Conservation (phyloP, 2,888 invertebrate species). For the Synergus japonicus region DNA sequence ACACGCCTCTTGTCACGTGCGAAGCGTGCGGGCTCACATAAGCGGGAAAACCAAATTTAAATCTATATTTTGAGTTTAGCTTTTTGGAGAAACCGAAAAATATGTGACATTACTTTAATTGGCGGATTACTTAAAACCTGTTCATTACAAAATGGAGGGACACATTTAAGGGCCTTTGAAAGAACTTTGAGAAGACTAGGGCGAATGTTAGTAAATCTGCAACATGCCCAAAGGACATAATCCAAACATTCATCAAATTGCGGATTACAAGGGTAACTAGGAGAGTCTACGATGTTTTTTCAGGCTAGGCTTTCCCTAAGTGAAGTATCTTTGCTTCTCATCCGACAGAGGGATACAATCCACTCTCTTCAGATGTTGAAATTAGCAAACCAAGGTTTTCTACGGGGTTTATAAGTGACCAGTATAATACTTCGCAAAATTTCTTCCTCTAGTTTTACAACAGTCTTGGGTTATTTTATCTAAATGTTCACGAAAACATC, state of each 20-base stretch:
- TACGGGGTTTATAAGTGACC: neutral
- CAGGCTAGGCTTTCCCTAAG: neutral
- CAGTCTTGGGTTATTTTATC: neutral
- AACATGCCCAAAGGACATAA: neutral
- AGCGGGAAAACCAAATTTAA: no score
- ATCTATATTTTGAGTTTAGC: no score
- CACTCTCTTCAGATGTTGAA: neutral
- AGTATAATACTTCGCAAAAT: neutral
- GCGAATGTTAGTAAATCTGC: neutral
- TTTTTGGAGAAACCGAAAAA: no score
- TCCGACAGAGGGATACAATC: neutral
- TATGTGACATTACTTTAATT: no score
- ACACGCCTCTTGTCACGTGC: no score
- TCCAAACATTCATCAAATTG: neutral
- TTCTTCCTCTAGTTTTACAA: neutral
- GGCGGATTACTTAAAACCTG: no score
- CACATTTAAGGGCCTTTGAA: neutral
- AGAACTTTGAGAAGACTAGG: neutral
- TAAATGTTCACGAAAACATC: neutral
- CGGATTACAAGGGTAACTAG: neutral
- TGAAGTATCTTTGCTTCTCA: slow-evolving; percentile 5
- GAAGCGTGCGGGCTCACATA: no score
- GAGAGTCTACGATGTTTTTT: neutral
- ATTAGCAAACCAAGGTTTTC: slow-evolving; percentile 6
- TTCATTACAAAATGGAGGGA: neutral